phyloP scores from a whole-genome alignment of 1,140 invertebrate genomes.

The Proales similis region DNA sequence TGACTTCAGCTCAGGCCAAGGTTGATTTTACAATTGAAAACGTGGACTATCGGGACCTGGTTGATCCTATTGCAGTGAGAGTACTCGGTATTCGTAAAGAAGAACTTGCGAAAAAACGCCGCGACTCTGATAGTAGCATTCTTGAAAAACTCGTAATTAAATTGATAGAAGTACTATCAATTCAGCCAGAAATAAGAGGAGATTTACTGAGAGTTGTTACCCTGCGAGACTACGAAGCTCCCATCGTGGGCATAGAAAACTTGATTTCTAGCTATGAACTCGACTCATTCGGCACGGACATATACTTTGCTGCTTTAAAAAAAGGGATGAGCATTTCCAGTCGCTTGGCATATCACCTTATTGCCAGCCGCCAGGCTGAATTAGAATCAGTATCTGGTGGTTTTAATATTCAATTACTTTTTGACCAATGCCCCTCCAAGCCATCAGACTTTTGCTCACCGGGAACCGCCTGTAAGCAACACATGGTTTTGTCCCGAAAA shows the following conservation, averaged over 20 bases:
- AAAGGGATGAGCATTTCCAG: no score
- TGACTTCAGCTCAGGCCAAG: neutral
- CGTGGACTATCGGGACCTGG: constrained; percentile 16
- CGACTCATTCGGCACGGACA: neutral
- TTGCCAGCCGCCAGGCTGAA: no score
- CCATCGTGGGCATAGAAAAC: neutral
- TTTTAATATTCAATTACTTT: neutral
- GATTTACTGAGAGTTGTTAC: constrained; percentile 21
- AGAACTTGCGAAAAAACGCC: constrained; percentile 4
- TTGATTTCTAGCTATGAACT: constrained; percentile 3
- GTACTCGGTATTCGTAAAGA: neutral
- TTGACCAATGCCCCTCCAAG: constrained; percentile 3
- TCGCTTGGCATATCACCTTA: no score
- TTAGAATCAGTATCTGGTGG: no score
- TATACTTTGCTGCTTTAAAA: constrained; percentile 16
- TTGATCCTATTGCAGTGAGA: constrained; percentile 8
- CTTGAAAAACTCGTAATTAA: constrained; percentile 33
- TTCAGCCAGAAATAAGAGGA: constrained; percentile 5
- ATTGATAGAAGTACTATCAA: constrained; percentile 3
- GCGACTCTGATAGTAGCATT: neutral
- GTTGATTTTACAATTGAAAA: constrained; percentile 29
- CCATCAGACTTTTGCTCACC: neutral
- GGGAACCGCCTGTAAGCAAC: constrained; percentile 8
- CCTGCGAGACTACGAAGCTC: neutral
- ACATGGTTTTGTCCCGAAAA: constrained; percentile 12